These are phyloP conservation scores for Rattus rattus DNA, from an alignment of 2,113 vertebrate genomes.

Conservation along the genomic window DNA sequence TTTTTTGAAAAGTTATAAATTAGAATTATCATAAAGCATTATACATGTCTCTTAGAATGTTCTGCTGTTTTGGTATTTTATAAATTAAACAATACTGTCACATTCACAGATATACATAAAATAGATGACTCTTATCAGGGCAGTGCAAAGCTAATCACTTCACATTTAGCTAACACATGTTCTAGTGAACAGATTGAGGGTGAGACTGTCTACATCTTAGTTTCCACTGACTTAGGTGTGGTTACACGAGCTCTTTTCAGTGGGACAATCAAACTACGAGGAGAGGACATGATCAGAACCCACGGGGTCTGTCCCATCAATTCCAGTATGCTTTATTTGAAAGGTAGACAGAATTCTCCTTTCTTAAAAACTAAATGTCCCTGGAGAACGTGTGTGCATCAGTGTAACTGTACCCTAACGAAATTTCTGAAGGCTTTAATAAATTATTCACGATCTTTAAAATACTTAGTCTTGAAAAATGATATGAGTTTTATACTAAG, in stretches of 20 bases:
- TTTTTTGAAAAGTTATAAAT: conserved; percentile 34
- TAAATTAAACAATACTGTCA: conserved; percentile 20
- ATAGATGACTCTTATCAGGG: background rate
- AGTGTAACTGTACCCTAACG: conserved; percentile 55
- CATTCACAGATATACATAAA: background rate
- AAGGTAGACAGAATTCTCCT: background rate
- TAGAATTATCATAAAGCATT: conserved; percentile 23
- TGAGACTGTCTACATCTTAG: background rate
- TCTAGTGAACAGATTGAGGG: conserved; percentile 27
- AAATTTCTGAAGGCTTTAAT: conserved; percentile 65
- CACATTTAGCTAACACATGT: background rate
- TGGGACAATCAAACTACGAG: background rate
- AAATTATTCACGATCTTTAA: conserved; percentile 76
- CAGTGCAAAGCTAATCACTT: conserved; percentile 19
- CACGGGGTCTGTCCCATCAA: background rate
- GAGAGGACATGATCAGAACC: background rate
- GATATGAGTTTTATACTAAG: conserved; percentile 52
- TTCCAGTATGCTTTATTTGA: conserved; percentile 45
- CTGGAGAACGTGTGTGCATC: background rate
- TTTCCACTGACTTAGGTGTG: background rate
- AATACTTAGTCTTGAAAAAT: conserved; percentile 69
- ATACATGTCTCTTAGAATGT: background rate
- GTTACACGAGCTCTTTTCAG: conserved; percentile 7
- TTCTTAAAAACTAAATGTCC: conserved; percentile 29
- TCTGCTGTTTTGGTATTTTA: background rate